A percentile compares a stretch with the other conserved stretches of the same genome.
Evolutionary conservation across 2,113 vertebrate genomes (phyloP).

Genomic region (Rhipidura dahli): DNA sequence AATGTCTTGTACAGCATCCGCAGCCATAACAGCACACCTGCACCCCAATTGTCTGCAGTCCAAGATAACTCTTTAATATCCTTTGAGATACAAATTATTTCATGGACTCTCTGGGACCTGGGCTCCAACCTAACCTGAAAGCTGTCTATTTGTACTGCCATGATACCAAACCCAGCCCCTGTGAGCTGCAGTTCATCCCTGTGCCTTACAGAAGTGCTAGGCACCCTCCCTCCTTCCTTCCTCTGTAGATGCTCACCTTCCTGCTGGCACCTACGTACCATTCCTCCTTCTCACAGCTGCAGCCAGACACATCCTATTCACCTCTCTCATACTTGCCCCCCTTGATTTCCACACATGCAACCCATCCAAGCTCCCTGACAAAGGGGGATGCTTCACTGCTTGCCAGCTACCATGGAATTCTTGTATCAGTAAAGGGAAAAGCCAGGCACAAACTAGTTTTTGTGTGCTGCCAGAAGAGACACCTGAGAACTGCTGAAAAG

Average conservation of each 20-base stretch:
- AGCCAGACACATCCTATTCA: neutral
- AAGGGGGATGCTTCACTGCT: neutral
- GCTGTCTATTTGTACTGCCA: neutral
- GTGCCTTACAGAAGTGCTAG: neutral
- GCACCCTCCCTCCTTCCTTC: neutral
- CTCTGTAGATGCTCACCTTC: neutral
- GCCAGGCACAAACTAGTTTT: neutral
- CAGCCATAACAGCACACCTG: neutral
- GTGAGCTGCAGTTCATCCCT: neutral
- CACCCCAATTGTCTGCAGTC: fast-evolving
- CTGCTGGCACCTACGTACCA: fast-evolving
- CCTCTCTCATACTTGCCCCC: neutral
- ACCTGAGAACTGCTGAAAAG: neutral
- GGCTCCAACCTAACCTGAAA: neutral
- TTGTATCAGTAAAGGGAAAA: neutral
- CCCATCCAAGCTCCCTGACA: neutral
- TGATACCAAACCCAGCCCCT: neutral
- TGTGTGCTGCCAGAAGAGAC: neutral
- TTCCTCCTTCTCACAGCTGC: neutral
- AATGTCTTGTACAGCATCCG: neutral
- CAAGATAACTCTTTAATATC: neutral
- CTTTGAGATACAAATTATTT: neutral
- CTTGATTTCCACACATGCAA: neutral
- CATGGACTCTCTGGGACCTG: neutral
- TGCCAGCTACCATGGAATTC: neutral